Percentiles rank a stretch among this genome's conserved stretches.
Evolutionary conservation across 92 coral and sea anemone species (phyloP).

Genomic region (Desmophyllum pertusum): DNA sequence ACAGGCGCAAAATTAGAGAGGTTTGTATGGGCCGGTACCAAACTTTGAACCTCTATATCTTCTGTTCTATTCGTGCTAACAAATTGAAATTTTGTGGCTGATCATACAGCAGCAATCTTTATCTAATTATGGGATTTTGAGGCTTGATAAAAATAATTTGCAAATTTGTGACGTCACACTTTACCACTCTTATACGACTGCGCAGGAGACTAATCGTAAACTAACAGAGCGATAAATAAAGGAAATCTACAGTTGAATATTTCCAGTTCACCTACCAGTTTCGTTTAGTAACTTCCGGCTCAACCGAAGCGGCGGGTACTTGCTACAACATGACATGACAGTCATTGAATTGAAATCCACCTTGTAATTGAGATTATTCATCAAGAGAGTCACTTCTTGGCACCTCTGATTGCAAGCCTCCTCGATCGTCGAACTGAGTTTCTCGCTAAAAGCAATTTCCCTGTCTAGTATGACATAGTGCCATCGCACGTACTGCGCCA

Average conservation of each 20-base stretch:
- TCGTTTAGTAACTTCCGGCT: neutral
- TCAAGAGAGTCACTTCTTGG: neutral
- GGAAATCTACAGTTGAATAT: neutral
- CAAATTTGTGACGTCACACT: no score
- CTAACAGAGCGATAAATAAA: no score
- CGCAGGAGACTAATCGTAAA: no score
- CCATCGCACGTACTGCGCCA: slow-evolving; percentile 72
- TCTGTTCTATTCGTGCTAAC: no score
- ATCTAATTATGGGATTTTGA: no score
- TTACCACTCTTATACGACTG: no score
- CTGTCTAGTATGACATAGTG: slow-evolving; percentile 43
- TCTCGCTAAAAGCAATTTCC: slow-evolving; percentile 50
- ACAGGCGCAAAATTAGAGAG: no score
- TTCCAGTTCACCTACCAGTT: slow-evolving; percentile 23
- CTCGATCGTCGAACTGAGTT: slow-evolving; percentile 68
- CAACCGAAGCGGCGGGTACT: slow-evolving; percentile 16
- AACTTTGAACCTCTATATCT: no score
- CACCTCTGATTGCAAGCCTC: slow-evolving; percentile 49
- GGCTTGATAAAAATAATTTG: no score
- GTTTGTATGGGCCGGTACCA: no score
- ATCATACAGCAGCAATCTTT: no score
- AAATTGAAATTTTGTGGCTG: no score
- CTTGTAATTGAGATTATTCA: neutral
- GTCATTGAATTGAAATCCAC: slow-evolving; percentile 34
- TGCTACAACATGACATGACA: neutral